Evolutionary conservation across 1,140 invertebrate species (phyloP).

Genomic region (Solenopsis fugax): DNA sequence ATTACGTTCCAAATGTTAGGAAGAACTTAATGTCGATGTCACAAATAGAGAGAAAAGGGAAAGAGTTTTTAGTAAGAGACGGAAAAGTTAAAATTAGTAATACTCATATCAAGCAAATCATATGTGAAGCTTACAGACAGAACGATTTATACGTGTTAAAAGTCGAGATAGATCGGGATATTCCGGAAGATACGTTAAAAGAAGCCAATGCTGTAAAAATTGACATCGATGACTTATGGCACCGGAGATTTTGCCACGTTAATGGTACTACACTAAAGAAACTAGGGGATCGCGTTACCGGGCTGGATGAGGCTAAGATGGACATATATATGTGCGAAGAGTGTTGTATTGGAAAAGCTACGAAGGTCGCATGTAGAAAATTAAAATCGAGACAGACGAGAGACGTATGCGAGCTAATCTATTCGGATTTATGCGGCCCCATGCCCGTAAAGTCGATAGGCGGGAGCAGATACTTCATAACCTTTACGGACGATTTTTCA

Average conservation of each 20-base stretch:
- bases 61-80: constrained; percentile 2
- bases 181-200: background rate
- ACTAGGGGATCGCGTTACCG: background rate
- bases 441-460: constrained; percentile 23
- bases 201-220: background rate
- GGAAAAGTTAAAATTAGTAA: constrained; percentile 33
- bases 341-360: constrained; percentile 26
- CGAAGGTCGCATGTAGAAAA: background rate
- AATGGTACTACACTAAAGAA: background rate
- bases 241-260: constrained; percentile 35
- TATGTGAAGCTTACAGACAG: constrained; percentile 2
- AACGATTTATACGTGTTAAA: constrained; percentile 31
- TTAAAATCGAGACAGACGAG: constrained; percentile 16
- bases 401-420: constrained; percentile 36
- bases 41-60: constrained; percentile 35
- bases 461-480: constrained; percentile 55
- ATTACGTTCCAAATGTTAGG: constrained; percentile 18
- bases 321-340: background rate
- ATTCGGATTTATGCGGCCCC: constrained; percentile 50
- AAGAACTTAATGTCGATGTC: constrained; percentile 43
- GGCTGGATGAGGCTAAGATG: background rate
- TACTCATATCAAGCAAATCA: background rate
- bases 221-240: background rate
- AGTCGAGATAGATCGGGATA: background rate
- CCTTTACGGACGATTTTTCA: constrained; percentile 51